Base-by-base conservation (phyloP, 2,797 vertebrate genomes). In the Siniperca undulata region DNA sequence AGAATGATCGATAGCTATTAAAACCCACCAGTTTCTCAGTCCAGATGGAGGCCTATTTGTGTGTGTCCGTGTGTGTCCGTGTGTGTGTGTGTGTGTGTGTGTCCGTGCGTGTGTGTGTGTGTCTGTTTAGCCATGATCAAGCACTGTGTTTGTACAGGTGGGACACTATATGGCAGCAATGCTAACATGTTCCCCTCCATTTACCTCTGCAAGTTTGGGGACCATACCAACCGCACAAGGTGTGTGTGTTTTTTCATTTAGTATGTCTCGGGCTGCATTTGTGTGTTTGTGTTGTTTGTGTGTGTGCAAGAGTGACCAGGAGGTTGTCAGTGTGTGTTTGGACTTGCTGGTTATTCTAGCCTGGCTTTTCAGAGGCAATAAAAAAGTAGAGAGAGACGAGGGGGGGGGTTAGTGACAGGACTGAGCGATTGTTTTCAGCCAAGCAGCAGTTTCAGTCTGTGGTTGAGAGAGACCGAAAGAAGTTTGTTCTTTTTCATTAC, bases 161-260 rank as follows among this genome's bases (percentile, higher is more conserved):
- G 80, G 91, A 92, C 94, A 93, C 95, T 96, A 94, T 89, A 94
- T 94, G 91, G 94, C 92, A 76, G 94, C 94, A 92, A 86, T 94
- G 89, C 95, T 96, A 96, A 97, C 95, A 96, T 96, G 96, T 97
- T 97, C 96, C 96, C 96, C 95, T 93, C 95, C 95, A 97, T 97
- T 97, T 95, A 95, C 82, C 88, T 77, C 85, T 74, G 82, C 91
- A 90, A 89, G 84, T 87, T 90, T 78, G 86, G 82, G 86, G 85
- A 91, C 86, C 85, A 56, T 82, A 88, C 89, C 81, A 85, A 77
- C 90, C 50, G 3, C 71, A 81, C 80, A 89, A 77, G 64, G 72
- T 65, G 61, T 27, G 52, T 77, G 50, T 48, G 40, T 89, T 81
- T 86, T 82, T 86, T 82, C 27, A 27, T 27, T 80, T 65, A 88